These are phyloP conservation scores for Drosophila rubida DNA, from an alignment of 2,888 invertebrate genomes.

Conservation along the genomic window DNA sequence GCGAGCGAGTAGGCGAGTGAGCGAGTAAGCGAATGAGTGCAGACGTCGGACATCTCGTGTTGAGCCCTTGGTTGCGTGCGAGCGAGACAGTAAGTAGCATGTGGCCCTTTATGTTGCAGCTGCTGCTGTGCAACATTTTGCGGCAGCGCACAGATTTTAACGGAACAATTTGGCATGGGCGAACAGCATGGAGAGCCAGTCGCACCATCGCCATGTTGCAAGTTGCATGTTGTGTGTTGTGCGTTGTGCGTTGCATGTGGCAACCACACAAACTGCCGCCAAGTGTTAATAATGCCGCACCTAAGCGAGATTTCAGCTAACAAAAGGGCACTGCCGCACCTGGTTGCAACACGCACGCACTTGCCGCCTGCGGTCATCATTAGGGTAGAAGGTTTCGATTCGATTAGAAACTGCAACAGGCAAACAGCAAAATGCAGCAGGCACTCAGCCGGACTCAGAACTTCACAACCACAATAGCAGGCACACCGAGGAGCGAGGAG, in stretches of 20 bases:
- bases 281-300: conserved; percentile 36
- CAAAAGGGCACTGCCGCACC: conserved; percentile 65
- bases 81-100: conserved; percentile 28
- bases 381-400: conserved; percentile 85
- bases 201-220: conserved; percentile 60
- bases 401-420: conserved; percentile 84
- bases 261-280: not conserved
- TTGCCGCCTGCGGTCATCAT: conserved; percentile 65
- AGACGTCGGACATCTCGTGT: not conserved
- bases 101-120: conserved; percentile 49
- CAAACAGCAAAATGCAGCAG: conserved; percentile 75
- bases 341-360: conserved; percentile 27
- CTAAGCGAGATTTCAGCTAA: conserved; percentile 68
- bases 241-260: conserved; percentile 44
- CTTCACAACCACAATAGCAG: conserved; percentile 9
- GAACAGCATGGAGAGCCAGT: conserved; percentile 47
- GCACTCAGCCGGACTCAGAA: conserved; percentile 24
- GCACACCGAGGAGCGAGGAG: too few relatives aligned
- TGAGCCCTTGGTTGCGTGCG: conserved; percentile 23
- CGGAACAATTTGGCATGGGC: conserved; percentile 79
- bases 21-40: not conserved
- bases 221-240: conserved; percentile 34
- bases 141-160: conserved; percentile 79
- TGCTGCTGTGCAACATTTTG: conserved; percentile 77
- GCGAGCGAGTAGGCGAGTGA: not conserved